Evolutionary conservation across 2,888 invertebrate genomes (phyloP).

Genomic region (Cryptops parisi): DNA sequence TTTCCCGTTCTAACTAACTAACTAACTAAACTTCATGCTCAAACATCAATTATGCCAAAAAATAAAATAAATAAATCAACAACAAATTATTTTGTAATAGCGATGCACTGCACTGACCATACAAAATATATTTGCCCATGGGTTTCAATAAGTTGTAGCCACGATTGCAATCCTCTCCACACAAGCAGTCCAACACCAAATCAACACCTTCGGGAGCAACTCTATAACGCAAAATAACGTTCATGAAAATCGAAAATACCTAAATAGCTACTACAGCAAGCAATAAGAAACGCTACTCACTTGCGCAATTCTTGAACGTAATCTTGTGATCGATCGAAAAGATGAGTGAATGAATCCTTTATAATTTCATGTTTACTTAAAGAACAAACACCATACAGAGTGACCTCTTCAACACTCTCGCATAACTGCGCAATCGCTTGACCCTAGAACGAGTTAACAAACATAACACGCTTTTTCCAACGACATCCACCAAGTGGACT

Average conservation of each 20-base stretch:
- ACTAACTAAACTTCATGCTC: not conserved
- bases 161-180: slow-evolving; percentile 75
- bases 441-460: slow-evolving; percentile 43
- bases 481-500: no score
- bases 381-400: slow-evolving; percentile 70
- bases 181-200: slow-evolving; percentile 71
- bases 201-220: slow-evolving; percentile 64
- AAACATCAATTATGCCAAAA: not conserved
- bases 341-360: slow-evolving; percentile 53
- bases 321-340: slow-evolving; percentile 65
- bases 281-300: slow-evolving; percentile 47
- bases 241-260: not conserved
- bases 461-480: no score
- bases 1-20: not conserved
- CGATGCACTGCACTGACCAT: no score
- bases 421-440: slow-evolving; percentile 70
- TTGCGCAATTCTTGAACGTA: slow-evolving; percentile 72
- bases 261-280: slow-evolving; percentile 7
- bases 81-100: no score
- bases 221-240: slow-evolving; percentile 34
- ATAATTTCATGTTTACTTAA: slow-evolving; percentile 71
- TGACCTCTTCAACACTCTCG: slow-evolving; percentile 62
- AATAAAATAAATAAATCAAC: not conserved
- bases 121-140: slow-evolving; percentile 75
- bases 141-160: slow-evolving; percentile 70